Evolutionary conservation across 2,797 vertebrate genomes (phyloP).

Genomic region (Huso huso): DNA sequence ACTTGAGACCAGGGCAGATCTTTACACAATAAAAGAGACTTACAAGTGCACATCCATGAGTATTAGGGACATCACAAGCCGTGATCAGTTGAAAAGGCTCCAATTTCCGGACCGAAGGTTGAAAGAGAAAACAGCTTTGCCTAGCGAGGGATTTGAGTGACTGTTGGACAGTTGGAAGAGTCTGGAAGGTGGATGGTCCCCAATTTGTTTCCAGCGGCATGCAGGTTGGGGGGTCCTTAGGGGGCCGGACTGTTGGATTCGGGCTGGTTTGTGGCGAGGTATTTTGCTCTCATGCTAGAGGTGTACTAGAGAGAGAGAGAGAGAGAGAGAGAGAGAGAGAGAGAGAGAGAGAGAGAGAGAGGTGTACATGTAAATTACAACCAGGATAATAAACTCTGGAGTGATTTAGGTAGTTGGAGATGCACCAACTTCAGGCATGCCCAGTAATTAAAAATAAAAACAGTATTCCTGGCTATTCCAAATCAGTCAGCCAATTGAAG

Average conservation of each 20-base stretch:
- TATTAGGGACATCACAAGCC: background rate
- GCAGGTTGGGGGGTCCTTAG: constrained; percentile 45
- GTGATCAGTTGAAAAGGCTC: constrained; percentile 21
- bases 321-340: constrained; percentile 16
- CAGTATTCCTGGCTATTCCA: no score
- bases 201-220: constrained; percentile 17
- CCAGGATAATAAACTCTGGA: background rate
- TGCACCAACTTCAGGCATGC: background rate
- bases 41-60: constrained; percentile 25
- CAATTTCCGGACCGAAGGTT: constrained; percentile 11
- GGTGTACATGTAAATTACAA: background rate
- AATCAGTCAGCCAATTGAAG: no score
- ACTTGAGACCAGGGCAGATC: constrained; percentile 17
- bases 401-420: background rate
- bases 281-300: constrained; percentile 98
- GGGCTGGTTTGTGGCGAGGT: constrained; percentile 88
- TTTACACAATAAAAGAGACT: constrained; percentile 3
- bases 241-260: constrained; percentile 69
- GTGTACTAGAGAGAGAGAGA: constrained; percentile 78
- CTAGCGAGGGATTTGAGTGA: constrained; percentile 34
- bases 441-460: no score
- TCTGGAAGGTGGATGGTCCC: constrained; percentile 48
- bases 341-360: no score
- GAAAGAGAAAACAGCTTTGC: background rate
- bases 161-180: constrained; percentile 59